Evolutionary conservation across 2,113 vertebrate species (phyloP), one percentile per base, ranked within the genome.

Genomic region (Pelusios castaneus): DNA sequence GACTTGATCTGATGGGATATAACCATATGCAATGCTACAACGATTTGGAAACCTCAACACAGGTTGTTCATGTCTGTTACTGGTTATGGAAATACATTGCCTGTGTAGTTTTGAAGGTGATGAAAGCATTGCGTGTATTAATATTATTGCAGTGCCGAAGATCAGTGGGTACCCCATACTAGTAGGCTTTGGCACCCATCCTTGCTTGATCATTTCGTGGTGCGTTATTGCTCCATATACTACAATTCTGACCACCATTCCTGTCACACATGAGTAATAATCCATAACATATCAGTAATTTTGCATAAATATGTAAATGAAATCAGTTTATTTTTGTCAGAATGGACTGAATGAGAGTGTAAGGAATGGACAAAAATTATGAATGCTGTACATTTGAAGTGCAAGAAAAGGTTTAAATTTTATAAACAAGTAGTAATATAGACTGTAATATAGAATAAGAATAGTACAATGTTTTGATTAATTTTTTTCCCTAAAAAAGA

Each of bases 291-390:
- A 97, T 98, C 97, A 96, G 85, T 96, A 96, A 86, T 95, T 96
- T 84, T 93, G 96, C 77, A 89, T 91, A 96, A 97, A 94, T 82
- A 89, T 77, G 88, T 94, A 95, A 97, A 92, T 96, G 87, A 91
- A 89, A 95, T 95, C 84, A 91, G 95, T 97, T 98, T 98, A 98
- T 98, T 98, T 98, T 99, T 98, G 87, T 97, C 95, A 96, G 94
- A 93, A 90, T 93, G 92, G 95, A 96, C 97, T 95, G 96, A 97
- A 91, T 89, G 90, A 93, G 88, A 94, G 87, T 93, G 80, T 96
- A 94, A 96, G 91, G 97, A 94, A 96, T 97, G 97, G 94, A 94
- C 89, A 94, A 97, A 96, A 96, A 96, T 90, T 88, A 94, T 93
- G 97, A 97, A 90, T 92, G 92, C 47, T 98, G 94, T 98, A 97